Base-by-base conservation (phyloP, 2,888 invertebrate genomes). In the Thereva unica region DNA sequence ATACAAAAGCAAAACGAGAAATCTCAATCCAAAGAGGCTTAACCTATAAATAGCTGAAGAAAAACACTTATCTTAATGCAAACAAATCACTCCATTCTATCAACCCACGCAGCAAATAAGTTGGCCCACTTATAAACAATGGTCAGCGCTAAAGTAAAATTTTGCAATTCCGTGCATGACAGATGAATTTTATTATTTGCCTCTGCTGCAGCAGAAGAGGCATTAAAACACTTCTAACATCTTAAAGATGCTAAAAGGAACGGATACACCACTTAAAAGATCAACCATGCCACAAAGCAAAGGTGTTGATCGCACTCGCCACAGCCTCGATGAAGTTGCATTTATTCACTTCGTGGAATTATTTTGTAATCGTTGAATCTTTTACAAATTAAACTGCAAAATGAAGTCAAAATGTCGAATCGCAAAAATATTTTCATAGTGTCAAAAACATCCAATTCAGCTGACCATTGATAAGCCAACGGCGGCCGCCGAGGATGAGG, bases 391-490 rank as follows among this genome's bases (percentile, higher is more conserved):
- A 59, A 47, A 38, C 37, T 47, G 10, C 47, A 59, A 49, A 59
- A 59, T 34, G 37, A 41, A 55, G 12, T 55, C 42, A 23, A 52
- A 41, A n/a, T 6, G 42, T 34, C 8, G 34, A 7, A 12, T 35
- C 7, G 37, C n/a, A 9, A 57, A 59, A 12, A 47, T 47, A 59
- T 59, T 59, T 47, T 59, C 23, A 49, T 47, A 38, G 49, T 47
- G 59, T 59, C 59, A 59, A 40, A 59, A 34, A 49, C 45, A 42
- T 49, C 23, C 47, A 45, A 59, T 59, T 59, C 59, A 59, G 47
- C 10, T 59, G 59, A 38, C 59, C 47, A 23, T 44, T 56, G 42
- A 23, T 35, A 56, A 41, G 4, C 23, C 23, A 23, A 2, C 23
- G 23, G 34, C 23, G 9, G 44, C 56, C 55, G 9, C 47, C 47